Evolutionary conservation across 1,140 invertebrate genomes (phyloP).

Genomic region (Calliopsis andreniformis): DNA sequence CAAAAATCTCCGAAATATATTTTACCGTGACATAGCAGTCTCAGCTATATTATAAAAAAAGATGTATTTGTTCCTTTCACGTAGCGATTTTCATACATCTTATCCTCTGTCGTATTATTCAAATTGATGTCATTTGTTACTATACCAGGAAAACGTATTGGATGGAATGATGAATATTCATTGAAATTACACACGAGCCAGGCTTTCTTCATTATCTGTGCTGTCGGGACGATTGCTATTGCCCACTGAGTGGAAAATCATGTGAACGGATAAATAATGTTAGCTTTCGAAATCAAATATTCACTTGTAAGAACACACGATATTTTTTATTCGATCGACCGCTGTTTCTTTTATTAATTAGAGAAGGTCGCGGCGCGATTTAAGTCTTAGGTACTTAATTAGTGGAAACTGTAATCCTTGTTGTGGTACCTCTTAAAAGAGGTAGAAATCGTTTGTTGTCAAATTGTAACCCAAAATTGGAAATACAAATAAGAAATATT

Average conservation of each 20-base stretch:
- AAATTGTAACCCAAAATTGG: too few relatives aligned
- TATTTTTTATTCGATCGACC: too few relatives aligned
- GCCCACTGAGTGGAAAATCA: constrained; percentile 13
- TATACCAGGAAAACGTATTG: constrained; percentile 10
- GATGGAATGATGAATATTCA: constrained; percentile 40
- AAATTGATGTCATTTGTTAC: constrained; percentile 5
- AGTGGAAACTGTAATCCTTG: too few relatives aligned
- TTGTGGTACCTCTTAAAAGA: too few relatives aligned
- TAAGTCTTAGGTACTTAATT: too few relatives aligned
- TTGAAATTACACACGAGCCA: constrained; percentile 21
- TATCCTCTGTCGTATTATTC: constrained; percentile 13
- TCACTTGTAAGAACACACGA: too few relatives aligned
- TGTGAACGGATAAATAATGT: constrained; percentile 4
- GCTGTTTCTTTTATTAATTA: too few relatives aligned
- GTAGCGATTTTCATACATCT: background rate
- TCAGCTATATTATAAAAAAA: too few relatives aligned
- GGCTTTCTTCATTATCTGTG: background rate
- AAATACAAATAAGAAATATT: too few relatives aligned
- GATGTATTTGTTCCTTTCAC: background rate
- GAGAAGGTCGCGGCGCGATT: too few relatives aligned
- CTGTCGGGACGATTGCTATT: background rate
- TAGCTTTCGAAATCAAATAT: background rate
- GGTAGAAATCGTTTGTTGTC: too few relatives aligned
- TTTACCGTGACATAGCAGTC: background rate
- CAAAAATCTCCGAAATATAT: background rate